phyloP scores from a whole-genome alignment of 2,113 vertebrate species.

The Archocentrus centrarchus region DNA sequence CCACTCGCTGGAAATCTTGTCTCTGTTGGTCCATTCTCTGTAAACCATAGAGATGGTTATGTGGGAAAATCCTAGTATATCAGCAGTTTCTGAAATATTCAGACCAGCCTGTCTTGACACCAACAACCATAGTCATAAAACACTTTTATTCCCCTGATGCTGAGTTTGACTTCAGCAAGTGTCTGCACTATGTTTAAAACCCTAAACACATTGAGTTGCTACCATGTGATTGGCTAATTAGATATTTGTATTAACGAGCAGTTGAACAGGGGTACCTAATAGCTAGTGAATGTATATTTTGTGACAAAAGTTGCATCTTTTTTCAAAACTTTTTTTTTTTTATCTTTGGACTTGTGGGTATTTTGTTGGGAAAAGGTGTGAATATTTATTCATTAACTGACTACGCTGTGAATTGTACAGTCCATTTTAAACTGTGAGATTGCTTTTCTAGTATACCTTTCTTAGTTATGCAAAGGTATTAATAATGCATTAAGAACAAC shows the following conservation, averaged over 20 bases:
- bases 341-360: background rate
- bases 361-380: background rate
- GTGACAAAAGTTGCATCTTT: background rate
- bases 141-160: background rate
- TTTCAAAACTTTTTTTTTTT: background rate
- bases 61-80: too few species aligned
- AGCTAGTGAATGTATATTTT: background rate
- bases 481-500: background rate
- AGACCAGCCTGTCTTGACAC: too few species aligned
- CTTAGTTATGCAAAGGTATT: too few species aligned
- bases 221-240: background rate
- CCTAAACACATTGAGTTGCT: background rate
- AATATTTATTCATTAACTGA: background rate
- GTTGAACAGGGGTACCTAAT: background rate
- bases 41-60: too few species aligned
- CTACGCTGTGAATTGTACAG: background rate
- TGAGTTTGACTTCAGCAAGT: background rate
- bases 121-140: background rate
- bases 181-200: fast-evolving
- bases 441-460: background rate
- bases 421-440: background rate
- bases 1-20: too few species aligned
- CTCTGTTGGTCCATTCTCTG: too few species aligned
- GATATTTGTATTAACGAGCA: background rate
- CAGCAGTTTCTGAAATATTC: too few species aligned